phyloP scores from a whole-genome alignment of 2,113 vertebrate genomes.

The Chaetodon auriga region DNA sequence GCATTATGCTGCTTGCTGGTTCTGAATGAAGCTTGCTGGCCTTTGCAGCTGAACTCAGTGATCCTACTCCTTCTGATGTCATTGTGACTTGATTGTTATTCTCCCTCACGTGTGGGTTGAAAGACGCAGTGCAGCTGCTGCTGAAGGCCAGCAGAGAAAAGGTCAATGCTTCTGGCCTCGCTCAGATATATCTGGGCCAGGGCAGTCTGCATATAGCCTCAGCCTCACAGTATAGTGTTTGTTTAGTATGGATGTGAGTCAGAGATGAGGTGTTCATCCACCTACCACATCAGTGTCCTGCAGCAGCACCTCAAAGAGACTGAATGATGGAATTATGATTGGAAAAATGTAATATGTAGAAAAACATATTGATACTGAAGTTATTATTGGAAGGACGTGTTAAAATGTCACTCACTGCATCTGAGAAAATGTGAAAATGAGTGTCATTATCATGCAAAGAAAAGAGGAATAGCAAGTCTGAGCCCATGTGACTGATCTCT shows the following conservation, averaged over 20 bases:
- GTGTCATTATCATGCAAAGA: background rate
- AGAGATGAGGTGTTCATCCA: slow-evolving; percentile 16
- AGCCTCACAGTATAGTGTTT: slow-evolving; percentile 1
- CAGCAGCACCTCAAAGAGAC: background rate
- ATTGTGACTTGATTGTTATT: slow-evolving; percentile 8
- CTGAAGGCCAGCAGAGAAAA: slow-evolving; percentile 31
- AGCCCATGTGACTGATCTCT: background rate
- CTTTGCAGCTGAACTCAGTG: slow-evolving; percentile 14
- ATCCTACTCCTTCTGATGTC: background rate
- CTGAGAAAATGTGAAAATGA: background rate
- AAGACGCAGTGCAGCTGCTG: slow-evolving; percentile 18
- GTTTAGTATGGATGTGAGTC: background rate
- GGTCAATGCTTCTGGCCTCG: slow-evolving; percentile 17
- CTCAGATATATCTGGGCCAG: slow-evolving; percentile 31
- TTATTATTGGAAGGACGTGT: background rate
- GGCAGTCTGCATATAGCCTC: slow-evolving; percentile 14
- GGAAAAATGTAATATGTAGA: no score
- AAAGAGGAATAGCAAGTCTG: background rate
- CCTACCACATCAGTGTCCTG: background rate
- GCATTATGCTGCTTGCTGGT: background rate
- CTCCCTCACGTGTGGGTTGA: slow-evolving; percentile 5
- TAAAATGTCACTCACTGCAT: background rate
- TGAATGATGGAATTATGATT: background rate
- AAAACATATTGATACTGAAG: background rate
- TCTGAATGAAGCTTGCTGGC: background rate